Evolutionary conservation across 2,888 invertebrate genomes (phyloP).

Genomic region (Yponomeuta malinellus): DNA sequence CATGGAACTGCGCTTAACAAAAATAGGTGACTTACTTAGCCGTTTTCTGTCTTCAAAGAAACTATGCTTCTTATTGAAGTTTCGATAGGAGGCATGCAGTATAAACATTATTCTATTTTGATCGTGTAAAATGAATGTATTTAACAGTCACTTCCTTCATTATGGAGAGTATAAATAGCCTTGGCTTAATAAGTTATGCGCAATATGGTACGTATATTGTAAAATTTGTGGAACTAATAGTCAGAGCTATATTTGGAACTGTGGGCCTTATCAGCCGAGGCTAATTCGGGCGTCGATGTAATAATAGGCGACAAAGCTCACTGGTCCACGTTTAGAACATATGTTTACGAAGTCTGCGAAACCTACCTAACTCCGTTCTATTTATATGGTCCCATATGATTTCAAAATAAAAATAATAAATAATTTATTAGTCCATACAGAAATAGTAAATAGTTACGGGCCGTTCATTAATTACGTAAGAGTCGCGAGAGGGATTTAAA

Average conservation of each 20-base stretch:
- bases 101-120: neutral
- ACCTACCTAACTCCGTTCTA: neutral
- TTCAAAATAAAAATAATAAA: too few relatives aligned
- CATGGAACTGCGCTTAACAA: neutral
- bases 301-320: neutral
- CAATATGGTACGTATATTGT: neutral
- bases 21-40: neutral
- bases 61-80: neutral
- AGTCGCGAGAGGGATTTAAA: too few relatives aligned
- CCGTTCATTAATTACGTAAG: too few relatives aligned
- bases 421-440: too few relatives aligned
- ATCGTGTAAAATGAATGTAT: neutral
- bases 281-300: constrained; percentile 1
- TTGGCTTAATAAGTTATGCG: neutral
- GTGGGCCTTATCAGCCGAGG: neutral
- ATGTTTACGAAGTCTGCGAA: neutral
- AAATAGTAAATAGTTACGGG: too few relatives aligned
- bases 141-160: neutral
- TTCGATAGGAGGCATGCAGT: neutral
- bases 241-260: neutral
- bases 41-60: neutral
- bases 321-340: neutral
- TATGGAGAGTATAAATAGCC: neutral
- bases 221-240: neutral
- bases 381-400: too few relatives aligned